Conservation (phyloP, 1,140 invertebrate genomes). For the Drosophila setifemur region DNA sequence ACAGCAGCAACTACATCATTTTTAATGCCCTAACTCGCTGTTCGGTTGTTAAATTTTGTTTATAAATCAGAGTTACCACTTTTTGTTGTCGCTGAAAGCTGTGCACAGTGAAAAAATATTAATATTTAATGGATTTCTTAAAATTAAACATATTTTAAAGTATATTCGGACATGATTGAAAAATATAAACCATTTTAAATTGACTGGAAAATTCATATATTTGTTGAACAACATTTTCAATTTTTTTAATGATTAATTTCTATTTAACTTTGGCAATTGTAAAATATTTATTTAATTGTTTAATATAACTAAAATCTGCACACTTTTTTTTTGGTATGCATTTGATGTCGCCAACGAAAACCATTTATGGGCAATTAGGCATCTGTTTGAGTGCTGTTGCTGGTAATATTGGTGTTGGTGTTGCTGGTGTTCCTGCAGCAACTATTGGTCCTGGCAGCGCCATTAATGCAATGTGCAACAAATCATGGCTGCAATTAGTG, state of each 20-base stretch:
- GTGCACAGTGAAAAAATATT: neutral
- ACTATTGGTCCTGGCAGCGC: conserved; percentile 46
- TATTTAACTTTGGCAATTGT: no score
- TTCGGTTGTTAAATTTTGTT: conserved; percentile 70
- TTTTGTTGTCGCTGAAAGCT: conserved; percentile 45
- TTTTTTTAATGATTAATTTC: no score
- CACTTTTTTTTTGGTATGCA: conserved; percentile 10
- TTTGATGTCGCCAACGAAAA: conserved; percentile 69
- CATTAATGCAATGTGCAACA: conserved; percentile 69
- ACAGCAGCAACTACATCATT: conserved; percentile 31
- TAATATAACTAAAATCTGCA: no score
- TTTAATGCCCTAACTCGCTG: conserved; percentile 47
- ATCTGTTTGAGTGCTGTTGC: conserved; percentile 59
- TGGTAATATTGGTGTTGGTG: conserved; percentile 5
- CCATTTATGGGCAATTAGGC: conserved; percentile 77
- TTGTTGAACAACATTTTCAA: no score
- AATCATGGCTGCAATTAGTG: conserved; percentile 78
- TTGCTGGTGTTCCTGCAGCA: conserved; percentile 19
- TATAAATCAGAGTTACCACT: conserved; percentile 67
- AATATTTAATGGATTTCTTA: no score
- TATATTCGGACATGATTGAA: neutral
- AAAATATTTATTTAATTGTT: no score
- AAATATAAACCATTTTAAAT: no score
- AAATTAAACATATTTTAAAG: neutral
- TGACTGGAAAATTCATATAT: no score